Evolutionary conservation across 2,797 vertebrate genomes (phyloP).

Genomic region (Odontamblyopus lacepedii): DNA sequence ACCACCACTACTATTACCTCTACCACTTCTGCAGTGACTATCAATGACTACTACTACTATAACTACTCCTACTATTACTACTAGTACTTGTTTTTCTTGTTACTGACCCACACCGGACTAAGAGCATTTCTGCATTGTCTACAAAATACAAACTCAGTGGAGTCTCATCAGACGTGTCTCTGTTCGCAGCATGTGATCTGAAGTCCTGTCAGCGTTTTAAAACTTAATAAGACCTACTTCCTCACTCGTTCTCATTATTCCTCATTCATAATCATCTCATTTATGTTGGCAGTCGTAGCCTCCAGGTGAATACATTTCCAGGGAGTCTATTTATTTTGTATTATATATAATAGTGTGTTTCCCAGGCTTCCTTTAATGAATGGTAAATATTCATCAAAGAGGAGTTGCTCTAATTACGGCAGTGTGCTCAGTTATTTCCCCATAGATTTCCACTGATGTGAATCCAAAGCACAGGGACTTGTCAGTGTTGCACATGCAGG

Average conservation of each 20-base stretch:
- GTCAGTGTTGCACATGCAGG: conserved; percentile 14
- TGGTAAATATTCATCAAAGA: conserved; percentile 29
- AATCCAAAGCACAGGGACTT: conserved; percentile 38
- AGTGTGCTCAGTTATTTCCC: conserved; percentile 9
- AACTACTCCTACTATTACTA: too few relatives aligned
- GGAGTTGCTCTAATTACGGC: conserved; percentile 5
- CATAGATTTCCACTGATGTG: conserved; percentile 22
- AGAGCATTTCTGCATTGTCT: background rate
- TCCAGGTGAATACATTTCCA: conserved; percentile 10
- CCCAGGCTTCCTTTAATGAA: conserved; percentile 22
- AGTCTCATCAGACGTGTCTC: conserved; percentile 2
- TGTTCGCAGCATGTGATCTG: conserved; percentile 17
- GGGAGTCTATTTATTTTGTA: conserved; percentile 12
- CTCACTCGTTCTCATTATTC: conserved; percentile 2
- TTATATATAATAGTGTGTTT: conserved; percentile 7
- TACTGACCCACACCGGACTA: background rate
- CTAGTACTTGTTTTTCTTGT: too few relatives aligned
- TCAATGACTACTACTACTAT: too few relatives aligned
- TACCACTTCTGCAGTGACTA: too few relatives aligned
- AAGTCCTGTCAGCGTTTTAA: conserved; percentile 14
- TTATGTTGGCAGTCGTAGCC: conserved; percentile 3
- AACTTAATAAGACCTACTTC: conserved; percentile 15
- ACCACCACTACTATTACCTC: too few relatives aligned
- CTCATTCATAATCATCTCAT: conserved; percentile 12
- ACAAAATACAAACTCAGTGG: background rate